Conservation (phyloP, 2,888 invertebrate species). For the Parnassius glacialis region DNA sequence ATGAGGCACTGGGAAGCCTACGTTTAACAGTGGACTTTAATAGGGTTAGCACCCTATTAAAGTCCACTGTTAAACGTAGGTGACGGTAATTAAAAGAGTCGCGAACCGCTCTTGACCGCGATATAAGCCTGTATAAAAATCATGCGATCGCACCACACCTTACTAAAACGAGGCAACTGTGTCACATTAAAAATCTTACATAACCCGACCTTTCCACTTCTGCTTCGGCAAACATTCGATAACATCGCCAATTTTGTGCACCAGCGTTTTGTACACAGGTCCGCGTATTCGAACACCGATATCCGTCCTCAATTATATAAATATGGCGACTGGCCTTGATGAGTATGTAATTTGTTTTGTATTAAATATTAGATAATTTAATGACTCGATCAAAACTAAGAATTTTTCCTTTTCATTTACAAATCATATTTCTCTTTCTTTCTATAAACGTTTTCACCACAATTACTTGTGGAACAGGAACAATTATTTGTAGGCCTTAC, state of each 20-base stretch:
- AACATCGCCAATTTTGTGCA: conserved; percentile 28
- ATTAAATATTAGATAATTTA: too few species aligned
- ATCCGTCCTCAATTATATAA: conserved; percentile 16
- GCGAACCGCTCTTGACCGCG: conserved; percentile 18
- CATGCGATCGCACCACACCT: conserved; percentile 28
- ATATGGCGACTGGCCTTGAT: conserved; percentile 7
- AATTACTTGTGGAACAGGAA: too few species aligned
- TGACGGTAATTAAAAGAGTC: neutral
- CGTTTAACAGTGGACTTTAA: too few species aligned
- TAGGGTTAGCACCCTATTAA: too few species aligned
- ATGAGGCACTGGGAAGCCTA: too few species aligned
- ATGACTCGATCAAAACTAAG: too few species aligned
- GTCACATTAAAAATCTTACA: conserved; percentile 35
- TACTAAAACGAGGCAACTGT: conserved; percentile 38
- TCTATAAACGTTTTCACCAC: too few species aligned
- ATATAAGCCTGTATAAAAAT: neutral
- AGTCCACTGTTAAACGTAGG: too few species aligned
- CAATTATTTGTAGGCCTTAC: too few species aligned
- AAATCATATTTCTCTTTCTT: too few species aligned
- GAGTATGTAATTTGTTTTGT: neutral
- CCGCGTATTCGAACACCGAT: neutral
- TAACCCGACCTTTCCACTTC: conserved; percentile 35
- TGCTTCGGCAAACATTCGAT: conserved; percentile 29
- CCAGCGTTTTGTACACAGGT: conserved; percentile 15
- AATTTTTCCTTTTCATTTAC: too few species aligned